phyloP scores from a whole-genome alignment of 2,888 invertebrate genomes.

The Mythimna vitellina region DNA sequence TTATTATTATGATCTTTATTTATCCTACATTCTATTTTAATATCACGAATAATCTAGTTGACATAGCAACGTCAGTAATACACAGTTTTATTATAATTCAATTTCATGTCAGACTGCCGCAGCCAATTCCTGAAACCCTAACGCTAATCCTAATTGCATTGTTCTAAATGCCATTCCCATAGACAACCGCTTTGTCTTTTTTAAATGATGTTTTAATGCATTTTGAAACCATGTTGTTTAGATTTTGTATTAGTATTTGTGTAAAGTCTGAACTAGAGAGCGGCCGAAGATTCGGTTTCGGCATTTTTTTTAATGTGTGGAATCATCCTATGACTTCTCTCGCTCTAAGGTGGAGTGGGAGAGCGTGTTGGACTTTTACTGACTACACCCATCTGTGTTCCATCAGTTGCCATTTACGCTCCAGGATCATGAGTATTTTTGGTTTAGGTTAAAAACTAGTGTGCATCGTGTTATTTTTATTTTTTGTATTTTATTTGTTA shows the following conservation, averaged over 20 bases:
- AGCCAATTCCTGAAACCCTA: conserved; percentile 21
- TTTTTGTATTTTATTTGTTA: too few species aligned
- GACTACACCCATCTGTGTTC: too few species aligned
- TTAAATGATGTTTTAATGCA: not conserved
- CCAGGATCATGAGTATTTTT: too few species aligned
- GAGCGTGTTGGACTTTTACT: too few species aligned
- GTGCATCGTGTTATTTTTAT: too few species aligned
- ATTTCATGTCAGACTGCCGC: conserved; percentile 24
- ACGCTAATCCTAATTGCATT: conserved; percentile 45
- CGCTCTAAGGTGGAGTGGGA: too few species aligned
- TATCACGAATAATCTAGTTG: not conserved
- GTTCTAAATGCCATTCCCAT: not conserved
- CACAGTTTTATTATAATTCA: conserved; percentile 10
- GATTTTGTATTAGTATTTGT: not conserved
- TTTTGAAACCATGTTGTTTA: not conserved
- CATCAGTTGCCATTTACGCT: too few species aligned
- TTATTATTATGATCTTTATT: not conserved
- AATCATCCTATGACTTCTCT: too few species aligned
- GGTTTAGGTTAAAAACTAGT: too few species aligned
- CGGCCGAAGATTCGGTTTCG: too few species aligned
- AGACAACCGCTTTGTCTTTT: not conserved
- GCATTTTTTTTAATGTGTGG: too few species aligned
- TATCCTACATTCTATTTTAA: not conserved
- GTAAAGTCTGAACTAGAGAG: too few species aligned
- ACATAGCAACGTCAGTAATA: conserved; percentile 1